Evolutionary conservation across 2,797 vertebrate genomes (phyloP).

Genomic region (Sebastes glaucus): DNA sequence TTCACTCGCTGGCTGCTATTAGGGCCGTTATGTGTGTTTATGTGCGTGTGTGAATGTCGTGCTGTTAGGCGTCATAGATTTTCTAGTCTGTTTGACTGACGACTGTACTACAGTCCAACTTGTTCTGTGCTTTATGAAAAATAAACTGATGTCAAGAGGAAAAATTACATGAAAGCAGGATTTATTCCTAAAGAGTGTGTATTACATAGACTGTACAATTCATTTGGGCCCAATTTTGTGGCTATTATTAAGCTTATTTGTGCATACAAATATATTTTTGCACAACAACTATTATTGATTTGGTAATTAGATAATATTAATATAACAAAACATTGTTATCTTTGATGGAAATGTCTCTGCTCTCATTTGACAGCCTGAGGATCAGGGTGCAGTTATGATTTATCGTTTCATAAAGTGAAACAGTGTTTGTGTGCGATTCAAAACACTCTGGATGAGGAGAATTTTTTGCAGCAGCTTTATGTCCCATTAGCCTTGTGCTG

Average conservation of each 20-base stretch:
- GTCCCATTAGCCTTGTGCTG: neutral
- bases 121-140: neutral
- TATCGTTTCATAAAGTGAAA: neutral
- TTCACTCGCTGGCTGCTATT: conserved; percentile 28
- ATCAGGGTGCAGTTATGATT: neutral
- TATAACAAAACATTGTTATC: neutral
- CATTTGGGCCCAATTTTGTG: neutral
- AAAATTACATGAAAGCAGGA: neutral
- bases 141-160: neutral
- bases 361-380: neutral
- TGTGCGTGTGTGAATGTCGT: neutral
- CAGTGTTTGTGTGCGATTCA: neutral
- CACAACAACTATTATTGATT: neutral
- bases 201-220: neutral
- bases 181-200: neutral
- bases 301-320: neutral
- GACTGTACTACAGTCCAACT: neutral
- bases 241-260: neutral
- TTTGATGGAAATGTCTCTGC: neutral
- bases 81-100: conserved; percentile 20
- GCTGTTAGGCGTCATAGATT: conserved; percentile 25
- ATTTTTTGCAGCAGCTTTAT: neutral
- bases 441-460: neutral
- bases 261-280: neutral
- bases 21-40: neutral